These are phyloP conservation scores for Ancistrus triradiatus DNA, from an alignment of 2,113 vertebrate species.

Conservation along the genomic window DNA sequence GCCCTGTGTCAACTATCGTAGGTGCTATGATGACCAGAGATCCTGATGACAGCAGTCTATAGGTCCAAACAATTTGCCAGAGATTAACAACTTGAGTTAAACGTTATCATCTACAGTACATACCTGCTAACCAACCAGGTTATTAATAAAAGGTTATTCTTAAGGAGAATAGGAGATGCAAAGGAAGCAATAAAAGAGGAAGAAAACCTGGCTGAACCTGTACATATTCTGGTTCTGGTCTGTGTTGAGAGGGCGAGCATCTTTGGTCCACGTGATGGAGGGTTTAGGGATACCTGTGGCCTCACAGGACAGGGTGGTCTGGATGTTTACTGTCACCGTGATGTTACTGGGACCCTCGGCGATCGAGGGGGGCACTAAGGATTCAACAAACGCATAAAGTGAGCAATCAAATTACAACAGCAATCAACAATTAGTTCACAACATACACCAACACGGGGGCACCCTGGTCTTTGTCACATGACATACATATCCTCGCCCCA, in stretches of 20 bases:
- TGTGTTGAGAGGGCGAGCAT: conserved; percentile 74
- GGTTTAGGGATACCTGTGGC: conserved; percentile 88
- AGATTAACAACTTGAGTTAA: no score
- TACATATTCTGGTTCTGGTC: conserved; percentile 94
- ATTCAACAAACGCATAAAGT: neutral
- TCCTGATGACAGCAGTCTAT: conserved; percentile 87
- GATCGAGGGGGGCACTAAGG: conserved; percentile 81
- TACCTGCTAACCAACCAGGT: neutral
- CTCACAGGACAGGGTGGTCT: conserved; percentile 88
- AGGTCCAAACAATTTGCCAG: neutral
- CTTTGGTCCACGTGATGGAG: conserved; percentile 80
- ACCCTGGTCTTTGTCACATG: no score
- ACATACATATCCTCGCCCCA: no score
- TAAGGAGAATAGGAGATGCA: neutral
- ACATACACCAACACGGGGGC: no score
- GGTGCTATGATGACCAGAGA: conserved; percentile 91
- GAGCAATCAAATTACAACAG: neutral
- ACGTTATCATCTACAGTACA: no score
- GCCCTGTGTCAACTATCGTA: conserved; percentile 84
- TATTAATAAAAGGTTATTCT: neutral
- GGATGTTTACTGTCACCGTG: conserved; percentile 86
- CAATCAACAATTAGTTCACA: no score
- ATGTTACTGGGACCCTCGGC: conserved; percentile 71
- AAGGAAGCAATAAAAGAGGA: conserved; percentile 45
- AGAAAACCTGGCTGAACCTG: conserved; percentile 76